Evolutionary conservation across 37 sponge, comb jelly and placozoan genomes (phyloP), one percentile per base, ranked within the genome.

Genomic region (Axinella damicornis): DNA sequence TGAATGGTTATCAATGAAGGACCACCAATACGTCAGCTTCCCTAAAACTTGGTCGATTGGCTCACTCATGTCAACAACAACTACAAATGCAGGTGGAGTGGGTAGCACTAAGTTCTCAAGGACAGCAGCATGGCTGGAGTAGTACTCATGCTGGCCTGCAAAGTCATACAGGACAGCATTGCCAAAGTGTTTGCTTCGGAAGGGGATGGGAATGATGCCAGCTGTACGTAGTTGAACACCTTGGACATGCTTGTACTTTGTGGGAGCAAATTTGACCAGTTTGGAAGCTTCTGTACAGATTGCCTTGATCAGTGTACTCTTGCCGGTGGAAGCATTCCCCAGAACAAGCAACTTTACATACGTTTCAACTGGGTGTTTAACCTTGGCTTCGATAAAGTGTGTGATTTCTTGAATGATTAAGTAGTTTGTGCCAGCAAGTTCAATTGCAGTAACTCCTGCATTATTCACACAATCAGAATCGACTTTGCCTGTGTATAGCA

Each of bases 221-320:
- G 83, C 83, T 11, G 83, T 83, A 22, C 53, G 63, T 33, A 39
- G 67, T 34, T 22, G 34, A 25, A 64, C 66, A 34, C n/a, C n/a
- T n/a, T n/a, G n/a, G n/a, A n/a, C n/a, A n/a, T n/a, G n/a, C n/a
- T n/a, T n/a, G n/a, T n/a, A n/a, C n/a, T n/a, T n/a, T n/a, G n/a
- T n/a, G n/a, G n/a, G n/a, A n/a, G n/a, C n/a, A n/a, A n/a, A n/a
- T n/a, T 56, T 56, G 17, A 56, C 17, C 57, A 56, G 18, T n/a
- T n/a, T n/a, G n/a, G n/a, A n/a, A n/a, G n/a, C n/a, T n/a, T n/a
- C n/a, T n/a, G n/a, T n/a, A n/a, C n/a, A n/a, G n/a, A n/a, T n/a
- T 56, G 82, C 69, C 30, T 64, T 54, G 28, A 81, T 69, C 9
- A 81, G 82, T 38, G 82, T 81, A 39, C 82, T 81, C 61, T 81